These are phyloP conservation scores for Puffinus mauretanicus DNA, from an alignment of 2,113 vertebrate genomes.

Conservation along the genomic window DNA sequence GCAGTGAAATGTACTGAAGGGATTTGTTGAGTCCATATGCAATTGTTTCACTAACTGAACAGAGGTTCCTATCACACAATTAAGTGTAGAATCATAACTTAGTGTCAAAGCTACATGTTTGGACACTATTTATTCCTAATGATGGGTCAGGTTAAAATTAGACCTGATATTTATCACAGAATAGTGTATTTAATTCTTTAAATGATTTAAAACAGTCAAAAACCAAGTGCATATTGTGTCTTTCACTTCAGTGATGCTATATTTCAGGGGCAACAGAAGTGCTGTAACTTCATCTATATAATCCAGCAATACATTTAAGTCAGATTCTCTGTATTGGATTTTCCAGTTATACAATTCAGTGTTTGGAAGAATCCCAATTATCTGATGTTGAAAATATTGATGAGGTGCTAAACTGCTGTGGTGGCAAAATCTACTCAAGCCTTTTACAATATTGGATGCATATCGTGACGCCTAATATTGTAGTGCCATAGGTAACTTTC, in stretches of 20 bases:
- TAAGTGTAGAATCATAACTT: background rate
- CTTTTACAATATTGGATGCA: background rate
- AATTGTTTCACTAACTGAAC: background rate
- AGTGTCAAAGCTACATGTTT: background rate
- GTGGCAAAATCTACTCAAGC: constrained; percentile 15
- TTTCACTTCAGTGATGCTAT: background rate
- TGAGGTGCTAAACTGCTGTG: background rate
- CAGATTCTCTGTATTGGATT: background rate
- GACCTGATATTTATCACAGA: background rate
- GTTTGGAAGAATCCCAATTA: constrained; percentile 22
- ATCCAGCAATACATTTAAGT: background rate
- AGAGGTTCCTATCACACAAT: background rate
- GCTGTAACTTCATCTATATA: background rate
- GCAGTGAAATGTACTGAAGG: background rate
- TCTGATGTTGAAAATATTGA: constrained; percentile 42
- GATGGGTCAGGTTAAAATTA: background rate
- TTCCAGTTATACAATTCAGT: background rate
- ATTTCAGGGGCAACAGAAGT: background rate
- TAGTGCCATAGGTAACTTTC: background rate
- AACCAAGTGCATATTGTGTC: background rate
- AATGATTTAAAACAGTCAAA: background rate
- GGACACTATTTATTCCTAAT: background rate
- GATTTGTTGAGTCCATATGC: background rate
- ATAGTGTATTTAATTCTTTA: background rate
- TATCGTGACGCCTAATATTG: background rate